Percentiles rank a stretch among this genome's conserved stretches.
Conservation (phyloP, 2,888 invertebrate genomes). For the Seira sanloemensis region DNA sequence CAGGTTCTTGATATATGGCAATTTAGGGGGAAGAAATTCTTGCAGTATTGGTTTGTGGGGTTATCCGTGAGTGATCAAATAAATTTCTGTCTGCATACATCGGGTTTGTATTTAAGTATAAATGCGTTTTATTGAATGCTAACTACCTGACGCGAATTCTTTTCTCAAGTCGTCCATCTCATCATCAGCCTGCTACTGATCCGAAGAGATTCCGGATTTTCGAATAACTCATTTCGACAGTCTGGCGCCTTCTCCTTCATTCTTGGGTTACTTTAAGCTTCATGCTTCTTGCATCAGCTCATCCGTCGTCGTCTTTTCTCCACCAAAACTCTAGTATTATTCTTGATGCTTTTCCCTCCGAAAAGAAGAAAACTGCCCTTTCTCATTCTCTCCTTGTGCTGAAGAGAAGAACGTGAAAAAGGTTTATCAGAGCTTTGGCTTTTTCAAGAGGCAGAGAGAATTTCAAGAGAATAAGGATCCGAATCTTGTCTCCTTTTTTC, state of each 20-base stretch:
- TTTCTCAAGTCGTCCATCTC: too few relatives aligned
- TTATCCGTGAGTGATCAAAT: too few relatives aligned
- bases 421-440: constrained; percentile 28
- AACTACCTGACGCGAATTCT: too few relatives aligned
- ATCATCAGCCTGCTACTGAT: too few relatives aligned
- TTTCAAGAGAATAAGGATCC: constrained; percentile 41
- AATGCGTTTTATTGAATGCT: too few relatives aligned
- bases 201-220: constrained; percentile 73
- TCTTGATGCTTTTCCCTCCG: constrained; percentile 25
- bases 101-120: too few relatives aligned
- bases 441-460: background rate
- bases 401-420: constrained; percentile 37
- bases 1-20: too few relatives aligned
- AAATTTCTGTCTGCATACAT: too few relatives aligned
- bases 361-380: constrained; percentile 16
- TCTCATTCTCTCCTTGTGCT: background rate
- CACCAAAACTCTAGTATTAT: constrained; percentile 32
- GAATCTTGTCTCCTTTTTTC: constrained; percentile 60
- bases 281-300: constrained; percentile 65
- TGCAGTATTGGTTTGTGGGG: too few relatives aligned
- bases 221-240: constrained; percentile 74
- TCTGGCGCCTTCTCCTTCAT: constrained; percentile 73
- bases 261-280: constrained; percentile 55
- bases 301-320: constrained; percentile 61
- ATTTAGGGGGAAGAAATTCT: too few relatives aligned